Conservation (phyloP, 1,140 invertebrate species). For the Caerostris darwini region DNA sequence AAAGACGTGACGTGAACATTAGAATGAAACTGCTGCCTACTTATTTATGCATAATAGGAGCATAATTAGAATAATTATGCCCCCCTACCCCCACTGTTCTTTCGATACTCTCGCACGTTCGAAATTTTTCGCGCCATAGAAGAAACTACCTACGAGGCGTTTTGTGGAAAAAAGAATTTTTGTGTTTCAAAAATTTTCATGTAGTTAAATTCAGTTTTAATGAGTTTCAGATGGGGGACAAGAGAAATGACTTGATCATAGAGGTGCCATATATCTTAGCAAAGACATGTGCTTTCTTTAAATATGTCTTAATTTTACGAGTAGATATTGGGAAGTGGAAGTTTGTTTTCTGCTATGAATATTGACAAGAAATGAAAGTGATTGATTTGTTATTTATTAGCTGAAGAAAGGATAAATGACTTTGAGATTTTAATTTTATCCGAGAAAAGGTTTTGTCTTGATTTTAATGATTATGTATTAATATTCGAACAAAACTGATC, state of each 20-base stretch:
- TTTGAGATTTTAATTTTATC: background rate
- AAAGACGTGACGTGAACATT: constrained; percentile 31
- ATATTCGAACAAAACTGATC: too few species aligned
- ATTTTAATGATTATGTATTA: too few species aligned
- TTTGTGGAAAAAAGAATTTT: background rate
- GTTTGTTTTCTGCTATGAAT: background rate
- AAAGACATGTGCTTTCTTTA: too few species aligned
- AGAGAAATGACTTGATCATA: background rate
- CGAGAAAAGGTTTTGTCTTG: too few species aligned
- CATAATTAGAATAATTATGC: constrained; percentile 44
- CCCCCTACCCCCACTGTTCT: background rate
- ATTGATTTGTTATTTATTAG: background rate
- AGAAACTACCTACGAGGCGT: background rate
- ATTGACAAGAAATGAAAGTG: background rate
- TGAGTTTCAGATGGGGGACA: background rate
- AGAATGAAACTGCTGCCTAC: constrained; percentile 32
- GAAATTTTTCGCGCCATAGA: background rate
- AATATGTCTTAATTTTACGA: background rate
- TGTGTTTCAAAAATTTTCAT: constrained; percentile 6
- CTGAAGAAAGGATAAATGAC: too few species aligned
- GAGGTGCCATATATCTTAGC: too few species aligned
- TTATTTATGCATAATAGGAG: constrained; percentile 54
- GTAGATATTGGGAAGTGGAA: background rate
- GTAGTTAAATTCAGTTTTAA: constrained; percentile 45
- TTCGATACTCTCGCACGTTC: background rate